Evolutionary conservation across 2,888 invertebrate genomes (phyloP).

Genomic region (Noctua pronuba): DNA sequence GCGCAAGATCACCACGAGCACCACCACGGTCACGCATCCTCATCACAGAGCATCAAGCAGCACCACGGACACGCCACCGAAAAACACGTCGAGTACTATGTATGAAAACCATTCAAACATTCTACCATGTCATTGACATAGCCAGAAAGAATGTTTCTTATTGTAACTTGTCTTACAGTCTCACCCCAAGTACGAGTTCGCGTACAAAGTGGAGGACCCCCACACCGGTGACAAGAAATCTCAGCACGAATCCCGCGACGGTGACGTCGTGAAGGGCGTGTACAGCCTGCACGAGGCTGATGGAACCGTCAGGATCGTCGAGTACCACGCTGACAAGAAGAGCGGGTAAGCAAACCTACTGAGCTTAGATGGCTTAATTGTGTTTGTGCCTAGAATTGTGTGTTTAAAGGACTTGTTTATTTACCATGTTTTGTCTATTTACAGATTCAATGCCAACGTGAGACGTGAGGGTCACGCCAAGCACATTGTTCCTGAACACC

Average conservation of each 20-base stretch:
- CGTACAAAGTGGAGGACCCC: slow-evolving; percentile 87
- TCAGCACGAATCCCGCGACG: slow-evolving; percentile 88
- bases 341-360: slow-evolving; percentile 43
- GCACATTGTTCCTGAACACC: slow-evolving; percentile 57
- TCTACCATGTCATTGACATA: no score
- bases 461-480: slow-evolving; percentile 63
- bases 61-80: slow-evolving; percentile 65
- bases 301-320: slow-evolving; percentile 77
- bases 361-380: background rate
- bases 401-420: background rate
- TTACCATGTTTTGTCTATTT: background rate
- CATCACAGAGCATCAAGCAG: slow-evolving; percentile 75
- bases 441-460: slow-evolving; percentile 56
- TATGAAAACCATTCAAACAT: no score
- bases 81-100: slow-evolving; percentile 63
- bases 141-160: no score
- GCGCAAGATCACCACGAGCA: slow-evolving; percentile 52
- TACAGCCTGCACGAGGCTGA: slow-evolving; percentile 86
- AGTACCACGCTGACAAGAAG: slow-evolving; percentile 64
- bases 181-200: slow-evolving; percentile 88
- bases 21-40: slow-evolving; percentile 72
- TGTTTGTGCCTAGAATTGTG: no score
- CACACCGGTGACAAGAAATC: slow-evolving; percentile 90
- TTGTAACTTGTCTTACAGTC: slow-evolving; percentile 69
- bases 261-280: slow-evolving; percentile 90